These are phyloP conservation scores for Notocelia uddmanniana DNA, from an alignment of 2,888 invertebrate genomes.

Conservation along the genomic window DNA sequence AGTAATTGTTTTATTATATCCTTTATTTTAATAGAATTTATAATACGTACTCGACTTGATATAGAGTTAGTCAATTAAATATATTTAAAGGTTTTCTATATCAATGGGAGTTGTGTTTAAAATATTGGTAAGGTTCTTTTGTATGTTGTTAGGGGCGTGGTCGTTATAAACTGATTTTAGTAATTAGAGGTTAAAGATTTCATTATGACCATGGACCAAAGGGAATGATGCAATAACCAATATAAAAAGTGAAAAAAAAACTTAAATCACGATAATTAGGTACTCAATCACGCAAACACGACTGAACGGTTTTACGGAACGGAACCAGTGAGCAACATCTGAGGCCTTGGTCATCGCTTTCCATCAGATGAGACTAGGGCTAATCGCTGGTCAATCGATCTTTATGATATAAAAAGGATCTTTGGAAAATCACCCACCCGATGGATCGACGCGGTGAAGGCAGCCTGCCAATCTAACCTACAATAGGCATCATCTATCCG, in stretches of 20 bases:
- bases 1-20: slow-evolving; percentile 46
- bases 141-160: slow-evolving; percentile 38
- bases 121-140: slow-evolving; percentile 39
- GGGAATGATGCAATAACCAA: not conserved
- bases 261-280: not conserved
- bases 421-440: too few species aligned
- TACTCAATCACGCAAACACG: too few species aligned
- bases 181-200: slow-evolving; percentile 28
- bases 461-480: too few species aligned
- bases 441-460: too few species aligned
- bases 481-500: too few species aligned
- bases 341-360: too few species aligned
- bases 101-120: slow-evolving; percentile 25
- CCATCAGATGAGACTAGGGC: too few species aligned
- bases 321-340: too few species aligned
- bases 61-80: slow-evolving; percentile 44
- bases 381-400: too few species aligned
- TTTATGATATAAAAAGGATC: too few species aligned
- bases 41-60: slow-evolving; percentile 34
- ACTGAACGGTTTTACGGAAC: too few species aligned
- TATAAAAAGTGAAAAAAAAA: not conserved
- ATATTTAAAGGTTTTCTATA: slow-evolving; percentile 16
- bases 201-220: slow-evolving; percentile 4
- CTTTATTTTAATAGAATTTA: slow-evolving; percentile 39
- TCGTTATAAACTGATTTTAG: slow-evolving; percentile 18